Conservation (phyloP, 1,140 invertebrate species). For the Teleopsis dalmanni region DNA sequence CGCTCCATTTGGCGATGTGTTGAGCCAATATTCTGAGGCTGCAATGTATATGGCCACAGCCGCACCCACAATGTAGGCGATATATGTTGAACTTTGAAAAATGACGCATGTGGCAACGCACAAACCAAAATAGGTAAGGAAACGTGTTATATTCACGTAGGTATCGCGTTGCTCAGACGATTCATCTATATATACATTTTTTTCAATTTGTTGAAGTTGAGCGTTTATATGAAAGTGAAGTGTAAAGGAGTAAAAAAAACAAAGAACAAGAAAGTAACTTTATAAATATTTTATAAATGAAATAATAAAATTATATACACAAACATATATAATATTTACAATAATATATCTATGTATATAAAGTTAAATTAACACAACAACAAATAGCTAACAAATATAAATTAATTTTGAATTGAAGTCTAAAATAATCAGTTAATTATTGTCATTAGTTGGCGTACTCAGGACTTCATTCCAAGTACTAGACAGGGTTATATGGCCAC, state of each 20-base stretch:
- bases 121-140: conserved; percentile 71
- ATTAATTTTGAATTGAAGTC: too few relatives aligned
- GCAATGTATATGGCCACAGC: conserved; percentile 69
- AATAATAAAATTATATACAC: neutral
- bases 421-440: too few relatives aligned
- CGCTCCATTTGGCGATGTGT: conserved; percentile 19
- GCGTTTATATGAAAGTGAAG: too few relatives aligned
- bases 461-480: too few relatives aligned
- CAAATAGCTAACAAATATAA: too few relatives aligned
- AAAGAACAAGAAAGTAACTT: neutral
- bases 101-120: conserved; percentile 75
- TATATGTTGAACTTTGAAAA: conserved; percentile 63
- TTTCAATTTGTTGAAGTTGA: neutral
- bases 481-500: too few relatives aligned
- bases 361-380: too few relatives aligned
- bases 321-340: neutral
- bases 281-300: neutral
- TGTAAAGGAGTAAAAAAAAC: neutral
- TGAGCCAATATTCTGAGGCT: conserved; percentile 63
- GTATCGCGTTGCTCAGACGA: conserved; percentile 43
- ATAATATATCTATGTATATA: neutral
- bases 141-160: conserved; percentile 58
- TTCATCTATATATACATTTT: conserved; percentile 23
- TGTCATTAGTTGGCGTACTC: too few relatives aligned
- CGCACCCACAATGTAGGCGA: conserved; percentile 65